phyloP scores from a whole-genome alignment of 2,797 vertebrate species.

The Ara ararauna region DNA sequence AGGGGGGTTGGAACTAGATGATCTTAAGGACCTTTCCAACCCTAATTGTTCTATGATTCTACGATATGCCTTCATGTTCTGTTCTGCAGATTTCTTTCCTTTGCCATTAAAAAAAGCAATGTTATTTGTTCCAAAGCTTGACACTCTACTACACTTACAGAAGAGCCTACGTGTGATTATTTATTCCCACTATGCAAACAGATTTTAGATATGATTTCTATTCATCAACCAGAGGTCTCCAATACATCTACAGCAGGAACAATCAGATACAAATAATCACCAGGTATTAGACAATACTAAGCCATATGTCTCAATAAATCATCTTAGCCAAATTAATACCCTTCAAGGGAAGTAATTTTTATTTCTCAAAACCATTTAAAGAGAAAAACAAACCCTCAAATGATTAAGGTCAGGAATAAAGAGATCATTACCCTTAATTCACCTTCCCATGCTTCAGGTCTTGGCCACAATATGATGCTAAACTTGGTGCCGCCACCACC shows the following conservation, averaged over 20 bases:
- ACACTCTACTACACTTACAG: fast-evolving
- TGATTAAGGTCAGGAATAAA: background rate
- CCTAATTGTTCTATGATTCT: too few species aligned
- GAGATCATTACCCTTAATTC: background rate
- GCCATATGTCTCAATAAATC: background rate
- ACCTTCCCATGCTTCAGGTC: background rate
- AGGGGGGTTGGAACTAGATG: too few species aligned
- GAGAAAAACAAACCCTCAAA: background rate
- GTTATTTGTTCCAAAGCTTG: background rate
- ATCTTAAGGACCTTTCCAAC: too few species aligned
- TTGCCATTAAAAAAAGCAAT: background rate
- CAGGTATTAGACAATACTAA: background rate
- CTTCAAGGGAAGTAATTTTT: background rate
- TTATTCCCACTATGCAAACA: background rate
- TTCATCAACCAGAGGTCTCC: background rate
- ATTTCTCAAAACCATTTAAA: background rate
- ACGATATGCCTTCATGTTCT: background rate
- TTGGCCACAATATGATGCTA: background rate
- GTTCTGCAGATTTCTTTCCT: background rate
- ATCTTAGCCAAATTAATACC: background rate
- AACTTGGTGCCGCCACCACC: background rate
- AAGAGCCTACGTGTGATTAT: background rate
- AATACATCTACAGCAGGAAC: background rate
- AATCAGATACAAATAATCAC: background rate
- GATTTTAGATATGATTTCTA: background rate